Evolutionary conservation across 2,113 vertebrate species (phyloP), one percentile per base, ranked within the genome.

Genomic region (Rhynchopsitta pachyrhyncha): DNA sequence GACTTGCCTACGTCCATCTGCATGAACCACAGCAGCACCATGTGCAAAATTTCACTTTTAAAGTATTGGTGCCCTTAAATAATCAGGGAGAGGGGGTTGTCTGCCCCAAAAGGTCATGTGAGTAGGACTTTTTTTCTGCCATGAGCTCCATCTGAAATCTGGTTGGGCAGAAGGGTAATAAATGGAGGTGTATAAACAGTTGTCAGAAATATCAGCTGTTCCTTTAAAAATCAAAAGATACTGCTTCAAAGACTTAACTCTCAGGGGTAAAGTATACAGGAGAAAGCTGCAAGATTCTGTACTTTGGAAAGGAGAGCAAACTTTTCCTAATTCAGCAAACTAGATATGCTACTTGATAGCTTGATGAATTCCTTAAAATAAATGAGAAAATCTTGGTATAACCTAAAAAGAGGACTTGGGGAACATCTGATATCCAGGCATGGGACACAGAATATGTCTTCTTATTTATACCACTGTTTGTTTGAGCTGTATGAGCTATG

Each of bases 1-100:
- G 53, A 79, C 11, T 31, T 96, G 90, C 86, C 86, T 71, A 82
- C 80, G 1, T 57, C 82, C 93, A 84, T 94, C 92, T 96, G 86
- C 25, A 12, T 83, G 66, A 92, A 46, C 90, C 27, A 3, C 53
- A 41, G 41, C 42, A 66, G 64, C 66, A 44, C 20, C 12, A 6
- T 13, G 29, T 84, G 55, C 69, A 77, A 68, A 77, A 69, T 89
- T 52, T 76, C 27, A 12, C 0, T 0, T 68, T 92, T 71, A 49
- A 50, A 39, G 63, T 5, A 5, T 67, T 3, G 1, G 4, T 70
- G 62, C 57, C 41, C 37, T 68, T 59, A 67, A 78, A 11, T 42
- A 31, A 67, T 81, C 16, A 46, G 46, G 31, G 73, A 24, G 19
- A 44, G 17, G 13, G 41, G 1, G 3, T 31, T 88, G n/a, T 70